Evolutionary conservation across 2,113 vertebrate species (phyloP).

Genomic region (Corythornis vintsioides): DNA sequence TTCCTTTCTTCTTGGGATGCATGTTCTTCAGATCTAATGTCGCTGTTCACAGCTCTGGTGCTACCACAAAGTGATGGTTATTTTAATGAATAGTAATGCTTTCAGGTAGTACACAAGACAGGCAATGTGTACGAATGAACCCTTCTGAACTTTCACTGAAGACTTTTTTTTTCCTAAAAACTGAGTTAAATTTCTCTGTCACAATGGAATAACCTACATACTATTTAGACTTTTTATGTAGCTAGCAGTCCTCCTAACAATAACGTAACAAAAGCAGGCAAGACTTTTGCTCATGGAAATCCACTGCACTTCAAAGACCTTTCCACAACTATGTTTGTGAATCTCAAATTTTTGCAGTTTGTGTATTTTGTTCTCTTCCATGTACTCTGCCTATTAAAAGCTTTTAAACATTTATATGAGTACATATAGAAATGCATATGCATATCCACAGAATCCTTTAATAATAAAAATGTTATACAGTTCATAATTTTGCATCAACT

Average conservation of each 20-base stretch:
- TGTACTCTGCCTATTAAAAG: not conserved
- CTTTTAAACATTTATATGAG: not conserved
- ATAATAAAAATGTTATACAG: not conserved
- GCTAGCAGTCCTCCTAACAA: not conserved
- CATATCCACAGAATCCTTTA: not conserved
- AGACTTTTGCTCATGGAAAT: not conserved
- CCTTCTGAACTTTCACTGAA: slow-evolving; percentile 10
- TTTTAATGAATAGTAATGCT: slow-evolving; percentile 95
- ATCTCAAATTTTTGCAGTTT: not conserved
- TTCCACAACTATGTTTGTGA: not conserved
- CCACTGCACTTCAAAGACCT: not conserved
- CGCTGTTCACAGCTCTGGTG: slow-evolving; percentile 90
- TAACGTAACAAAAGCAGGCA: not conserved
- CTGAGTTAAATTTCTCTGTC: slow-evolving; percentile 25
- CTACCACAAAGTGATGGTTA: slow-evolving; percentile 93
- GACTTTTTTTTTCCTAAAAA: slow-evolving; percentile 32
- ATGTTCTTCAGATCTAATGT: slow-evolving; percentile 81
- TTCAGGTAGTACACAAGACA: slow-evolving; percentile 77
- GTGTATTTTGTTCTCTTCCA: not conserved
- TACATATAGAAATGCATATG: not conserved
- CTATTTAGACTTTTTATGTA: not conserved
- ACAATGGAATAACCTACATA: not conserved
- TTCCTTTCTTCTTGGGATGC: slow-evolving; percentile 80
- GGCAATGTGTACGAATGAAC: slow-evolving; percentile 76
- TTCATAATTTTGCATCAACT: not conserved